Evolutionary conservation across 2,888 invertebrate species (phyloP), one percentile per base, ranked within the genome.

Genomic region (Melanophora roralis): DNA sequence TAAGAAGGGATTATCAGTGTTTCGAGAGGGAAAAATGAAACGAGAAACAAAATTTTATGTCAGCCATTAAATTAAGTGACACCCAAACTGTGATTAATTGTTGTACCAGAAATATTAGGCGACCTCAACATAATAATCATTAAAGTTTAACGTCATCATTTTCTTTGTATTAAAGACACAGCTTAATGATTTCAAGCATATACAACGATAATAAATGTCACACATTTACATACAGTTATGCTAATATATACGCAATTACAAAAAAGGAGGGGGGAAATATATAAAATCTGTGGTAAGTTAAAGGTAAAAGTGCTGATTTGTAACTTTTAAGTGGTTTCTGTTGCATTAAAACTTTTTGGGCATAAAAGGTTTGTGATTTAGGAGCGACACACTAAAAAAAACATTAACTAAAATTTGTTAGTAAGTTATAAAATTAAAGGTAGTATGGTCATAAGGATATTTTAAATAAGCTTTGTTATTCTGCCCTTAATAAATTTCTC

Each of bases 21-120:
- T 45, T 23, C 47, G 19, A 45, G 14, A 55, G 19, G 7, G 19
- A 27, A 45, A 32, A 40, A 23, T 57, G 0, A 43, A 36, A 16
- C n/a, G 40, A 27, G 1, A 57, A 32, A 16, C 55, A 57, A 23
- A 27, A 60, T 59, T 71, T 79, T 69, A 68, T 81, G 79, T 81
- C 82, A 80, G 73, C 80, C 78, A 82, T 82, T 78, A 82, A 82
- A 80, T 82, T 78, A 81, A 82, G 69, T 81, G 82, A 80, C 82
- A 82, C 81, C 80, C 74, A 82, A 82, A 78, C 81, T 74, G 74
- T 82, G 82, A 82, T 82, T 82, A 83, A 83, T 82, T 82, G 79
- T 65, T 60, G 67, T 65, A 65, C 12, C 71, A 49, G 47, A 71
- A 78, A 74, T 64, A 43, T 78, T 55, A 51, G 27, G 59, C 65